Evolutionary conservation across 2,888 invertebrate genomes (phyloP), one percentile per base, ranked within the genome.

Genomic region (Pollenia amentaria): DNA sequence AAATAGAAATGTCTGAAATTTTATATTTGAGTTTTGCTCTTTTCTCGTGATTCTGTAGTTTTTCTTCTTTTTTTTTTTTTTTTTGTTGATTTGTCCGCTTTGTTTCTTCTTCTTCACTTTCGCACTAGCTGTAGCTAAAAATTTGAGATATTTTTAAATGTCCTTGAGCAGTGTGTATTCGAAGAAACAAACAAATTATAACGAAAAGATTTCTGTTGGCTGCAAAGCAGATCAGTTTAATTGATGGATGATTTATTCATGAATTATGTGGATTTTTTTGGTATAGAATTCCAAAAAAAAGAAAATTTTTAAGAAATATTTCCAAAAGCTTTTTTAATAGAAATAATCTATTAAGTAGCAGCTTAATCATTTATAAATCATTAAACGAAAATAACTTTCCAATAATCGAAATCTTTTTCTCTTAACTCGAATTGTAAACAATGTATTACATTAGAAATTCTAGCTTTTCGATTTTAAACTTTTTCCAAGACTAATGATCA

Each of bases 101-200:
- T 55, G 57, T 46, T 42, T 62, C 3, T 78, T 40, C 44, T 42
- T 55, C 42, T 42, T 44, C 2, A 11, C 12, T 73, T 70, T 65
- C 42, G 64, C 76, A 76, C 57, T 67, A 57, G 80, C 85, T 85
- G 89, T 89, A 92, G 92, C 92, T 92, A 91, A 89, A 90, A 89
- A 91, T 90, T 88, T 84, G 38, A 75, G 89, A 89, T 92, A 92
- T 92, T 92, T 92, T 89, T 92, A 92, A 92, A 90, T 92, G 92
- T 92, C 92, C 92, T 92, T 92, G 92, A 92, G 91, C 80, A 84
- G 46, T 42, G 16, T 51, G 62, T 53, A 40, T 42, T n/a, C 40
- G 21, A 73, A 81, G 16, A 79, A 29, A 69, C 44, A 77, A 21
- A 48, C 53, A 72, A 40, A 46, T 48, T 57, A 65, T 53, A 51